Base-by-base conservation (phyloP, 2,797 vertebrate species). In the Coluber constrictor region DNA sequence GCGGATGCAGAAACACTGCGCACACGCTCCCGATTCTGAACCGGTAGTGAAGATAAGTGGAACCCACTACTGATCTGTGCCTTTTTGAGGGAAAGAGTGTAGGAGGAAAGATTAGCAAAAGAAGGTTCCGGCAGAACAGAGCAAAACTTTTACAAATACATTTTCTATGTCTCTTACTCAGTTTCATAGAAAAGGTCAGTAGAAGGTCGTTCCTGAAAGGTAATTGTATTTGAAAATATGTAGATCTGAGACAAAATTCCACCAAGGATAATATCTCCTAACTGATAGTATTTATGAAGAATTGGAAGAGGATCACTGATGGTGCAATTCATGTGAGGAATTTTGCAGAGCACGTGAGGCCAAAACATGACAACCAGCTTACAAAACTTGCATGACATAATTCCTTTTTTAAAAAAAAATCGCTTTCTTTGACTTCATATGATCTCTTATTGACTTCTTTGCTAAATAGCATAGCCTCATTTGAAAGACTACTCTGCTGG, bases 211-310 rank as follows among this genome's bases (percentile, higher is more conserved):
- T 79, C 18, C 37, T 79, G 32, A 79, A 79, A 79, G 74, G 74
- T 79, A 43, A 79, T 23, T 43, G 37, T 79, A 1, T 23, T 79
- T 43, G 74, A 79, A 79, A 79, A 79, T 79, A 79, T 79, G 54
- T 29, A 92, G 86, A 88, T 57, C 61, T 92, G 91, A 47, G 91
- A 88, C n/a, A 92, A 37, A 55, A 92, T 92, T 51, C 61, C 91
- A 9, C 29, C 32, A 56, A 70, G 43, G n/a, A 88, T 23, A 61
- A 92, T 3, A 29, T 74, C 63, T 47, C 91, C 86, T 51, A 87
- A 12, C 54, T 16, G 86, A n/a, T 92, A 74, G 29, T 92, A 56
- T 37, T 88, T 56, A 61, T 88, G 91, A 18, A 29, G 23, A 56
- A 88, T 10, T 1, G 51, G 86, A 86, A 86, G 23, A 54, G 86